A percentile compares a stretch with the other conserved stretches of the same genome.
These are phyloP conservation scores for Myxocyprinus asiaticus DNA, from an alignment of 2,113 vertebrate species.

Conservation along the genomic window DNA sequence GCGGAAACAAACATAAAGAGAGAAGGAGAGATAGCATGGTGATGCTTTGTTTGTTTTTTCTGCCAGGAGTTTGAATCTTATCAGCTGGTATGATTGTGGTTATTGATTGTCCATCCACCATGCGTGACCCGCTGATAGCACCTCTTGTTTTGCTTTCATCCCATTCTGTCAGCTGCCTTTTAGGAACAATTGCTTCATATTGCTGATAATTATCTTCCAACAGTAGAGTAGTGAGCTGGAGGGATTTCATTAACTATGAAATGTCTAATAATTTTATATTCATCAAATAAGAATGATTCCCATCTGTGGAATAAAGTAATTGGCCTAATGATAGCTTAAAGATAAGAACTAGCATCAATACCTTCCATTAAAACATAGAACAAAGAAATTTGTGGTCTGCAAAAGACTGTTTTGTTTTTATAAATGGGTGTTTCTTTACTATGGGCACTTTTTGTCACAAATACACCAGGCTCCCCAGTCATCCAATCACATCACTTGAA, in stretches of 20 bases:
- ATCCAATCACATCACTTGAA: too few species aligned
- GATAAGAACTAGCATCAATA: neutral
- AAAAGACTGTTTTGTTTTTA: neutral
- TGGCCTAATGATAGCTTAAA: too few species aligned
- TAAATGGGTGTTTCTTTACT: too few species aligned
- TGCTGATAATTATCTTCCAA: conserved; percentile 1
- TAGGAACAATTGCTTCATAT: neutral
- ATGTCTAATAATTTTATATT: neutral
- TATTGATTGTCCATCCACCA: neutral
- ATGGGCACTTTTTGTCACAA: too few species aligned
- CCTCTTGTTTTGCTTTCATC: conserved; percentile 26
- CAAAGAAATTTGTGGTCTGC: neutral
- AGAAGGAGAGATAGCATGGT: neutral
- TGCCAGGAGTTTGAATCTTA: conserved; percentile 16
- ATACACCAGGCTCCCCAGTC: too few species aligned
- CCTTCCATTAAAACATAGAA: neutral
- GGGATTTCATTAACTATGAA: neutral
- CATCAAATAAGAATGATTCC: too few species aligned
- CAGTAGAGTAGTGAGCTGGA: neutral
- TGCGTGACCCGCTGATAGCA: conserved; percentile 20
- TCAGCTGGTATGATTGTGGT: conserved; percentile 2
- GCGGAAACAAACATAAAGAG: conserved; percentile 18
- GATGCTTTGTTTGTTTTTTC: conserved; percentile 11
- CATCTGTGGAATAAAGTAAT: neutral
- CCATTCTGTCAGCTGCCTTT: neutral